These are phyloP conservation scores for Drosophila kambysellisi DNA, from an alignment of 2,888 invertebrate species.

Conservation along the genomic window DNA sequence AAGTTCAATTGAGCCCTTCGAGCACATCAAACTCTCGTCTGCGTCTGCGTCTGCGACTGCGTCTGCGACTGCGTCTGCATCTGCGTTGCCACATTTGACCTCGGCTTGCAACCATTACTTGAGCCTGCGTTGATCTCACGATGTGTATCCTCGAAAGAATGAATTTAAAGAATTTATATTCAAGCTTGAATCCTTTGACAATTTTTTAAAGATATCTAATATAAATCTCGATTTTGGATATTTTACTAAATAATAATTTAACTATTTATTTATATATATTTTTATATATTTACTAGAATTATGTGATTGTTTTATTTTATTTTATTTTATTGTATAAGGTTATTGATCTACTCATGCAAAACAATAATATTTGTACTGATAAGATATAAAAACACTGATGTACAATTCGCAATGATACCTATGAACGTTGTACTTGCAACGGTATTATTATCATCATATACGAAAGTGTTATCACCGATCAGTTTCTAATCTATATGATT, in stretches of 20 bases:
- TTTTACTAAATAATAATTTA: not conserved
- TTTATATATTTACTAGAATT: not conserved
- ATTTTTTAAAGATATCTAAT: not conserved
- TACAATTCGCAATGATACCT: not conserved
- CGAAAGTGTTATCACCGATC: not conserved
- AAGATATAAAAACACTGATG: not conserved
- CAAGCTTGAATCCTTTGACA: not conserved
- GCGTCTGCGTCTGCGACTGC: slow-evolving; percentile 35
- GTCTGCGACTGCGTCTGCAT: slow-evolving; percentile 35
- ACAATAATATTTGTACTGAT: not conserved
- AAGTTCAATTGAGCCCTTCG: slow-evolving; percentile 59
- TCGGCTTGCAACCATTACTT: not conserved
- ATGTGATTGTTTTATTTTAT: too few species aligned
- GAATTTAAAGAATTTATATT: not conserved
- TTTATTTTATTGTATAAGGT: too few species aligned
- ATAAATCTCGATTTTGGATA: not conserved
- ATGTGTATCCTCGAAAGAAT: not conserved
- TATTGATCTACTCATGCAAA: slow-evolving; percentile 9
- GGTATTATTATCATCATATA: not conserved
- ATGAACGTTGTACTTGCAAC: not conserved
- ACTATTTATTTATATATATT: not conserved
- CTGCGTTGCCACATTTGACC: slow-evolving; percentile 22
- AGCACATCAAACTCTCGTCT: slow-evolving; percentile 52
- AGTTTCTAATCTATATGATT: not conserved
- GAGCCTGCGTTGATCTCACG: not conserved